Evolutionary conservation across 23 tunicate genomes (phyloP).

Genomic region (Ascidia mentula): DNA sequence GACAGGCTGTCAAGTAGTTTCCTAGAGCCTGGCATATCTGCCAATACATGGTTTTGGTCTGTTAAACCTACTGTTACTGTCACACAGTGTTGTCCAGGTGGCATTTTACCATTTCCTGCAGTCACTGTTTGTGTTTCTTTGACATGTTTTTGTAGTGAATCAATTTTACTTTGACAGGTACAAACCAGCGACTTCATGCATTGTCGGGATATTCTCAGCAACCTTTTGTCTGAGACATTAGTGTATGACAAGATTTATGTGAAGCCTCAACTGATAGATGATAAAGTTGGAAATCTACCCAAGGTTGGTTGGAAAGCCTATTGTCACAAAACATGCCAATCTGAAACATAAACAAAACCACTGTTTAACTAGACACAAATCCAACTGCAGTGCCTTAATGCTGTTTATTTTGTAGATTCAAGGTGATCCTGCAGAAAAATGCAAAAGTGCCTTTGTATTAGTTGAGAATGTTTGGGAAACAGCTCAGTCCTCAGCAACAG

Average conservation of each 20-base stretch:
- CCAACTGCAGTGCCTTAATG: too few species aligned
- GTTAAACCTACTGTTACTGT: too few species aligned
- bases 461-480: too few species aligned
- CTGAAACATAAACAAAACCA: too few species aligned
- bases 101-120: not conserved
- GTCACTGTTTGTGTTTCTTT: not conserved
- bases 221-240: not conserved
- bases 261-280: too few species aligned
- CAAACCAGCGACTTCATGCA: slow-evolving; percentile 12
- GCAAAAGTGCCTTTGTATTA: not conserved
- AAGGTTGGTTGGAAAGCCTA: too few species aligned
- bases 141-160: too few species aligned
- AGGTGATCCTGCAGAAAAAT: not conserved
- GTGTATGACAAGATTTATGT: too few species aligned
- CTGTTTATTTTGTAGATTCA: too few species aligned
- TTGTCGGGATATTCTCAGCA: not conserved
- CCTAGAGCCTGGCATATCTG: not conserved
- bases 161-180: not conserved
- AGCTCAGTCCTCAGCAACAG: not conserved
- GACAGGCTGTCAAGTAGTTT: not conserved
- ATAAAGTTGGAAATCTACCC: too few species aligned
- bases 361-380: too few species aligned
- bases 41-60: not conserved
- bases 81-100: not conserved
- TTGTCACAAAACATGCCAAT: too few species aligned